phyloP scores from a whole-genome alignment of 2,888 invertebrate species.

The Euclidia mi region DNA sequence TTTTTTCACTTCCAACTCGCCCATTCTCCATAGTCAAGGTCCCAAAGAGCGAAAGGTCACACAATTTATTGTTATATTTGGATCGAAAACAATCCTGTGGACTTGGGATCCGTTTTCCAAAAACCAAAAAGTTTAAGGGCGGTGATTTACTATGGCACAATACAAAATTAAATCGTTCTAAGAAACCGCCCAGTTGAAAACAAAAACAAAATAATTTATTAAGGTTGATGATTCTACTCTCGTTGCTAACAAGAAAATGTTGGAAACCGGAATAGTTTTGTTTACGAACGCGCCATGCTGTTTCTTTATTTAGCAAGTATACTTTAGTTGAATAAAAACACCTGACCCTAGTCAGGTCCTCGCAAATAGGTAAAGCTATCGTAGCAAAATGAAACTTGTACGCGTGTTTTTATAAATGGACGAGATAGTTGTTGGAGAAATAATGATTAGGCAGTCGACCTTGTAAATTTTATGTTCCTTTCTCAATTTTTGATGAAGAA shows the following conservation, averaged over 20 bases:
- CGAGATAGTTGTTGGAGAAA: no score
- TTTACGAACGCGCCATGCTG: constrained; percentile 25
- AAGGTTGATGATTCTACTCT: constrained; percentile 41
- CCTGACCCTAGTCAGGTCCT: no score
- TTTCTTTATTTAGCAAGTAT: not conserved
- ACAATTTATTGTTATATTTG: no score
- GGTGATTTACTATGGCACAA: constrained; percentile 52
- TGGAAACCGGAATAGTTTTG: constrained; percentile 33
- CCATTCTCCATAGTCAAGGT: constrained; percentile 31
- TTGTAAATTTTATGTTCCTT: no score
- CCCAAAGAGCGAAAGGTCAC: constrained; percentile 32
- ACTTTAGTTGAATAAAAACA: no score
- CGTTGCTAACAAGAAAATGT: constrained; percentile 27
- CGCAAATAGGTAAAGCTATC: no score
- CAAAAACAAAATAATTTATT: constrained; percentile 57
- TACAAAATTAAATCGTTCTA: constrained; percentile 53
- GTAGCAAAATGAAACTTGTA: no score
- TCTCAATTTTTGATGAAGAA: no score
- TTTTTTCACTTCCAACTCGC: constrained; percentile 27
- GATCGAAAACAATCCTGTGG: constrained; percentile 40
- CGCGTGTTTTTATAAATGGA: no score
- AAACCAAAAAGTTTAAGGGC: constrained; percentile 43
- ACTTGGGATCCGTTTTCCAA: constrained; percentile 24
- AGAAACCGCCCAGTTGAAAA: constrained; percentile 46
- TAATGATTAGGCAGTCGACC: no score